Evolutionary conservation across 1,140 invertebrate genomes (phyloP), one percentile per base, ranked within the genome.

Genomic region (Pogonognathellus flavescens): DNA sequence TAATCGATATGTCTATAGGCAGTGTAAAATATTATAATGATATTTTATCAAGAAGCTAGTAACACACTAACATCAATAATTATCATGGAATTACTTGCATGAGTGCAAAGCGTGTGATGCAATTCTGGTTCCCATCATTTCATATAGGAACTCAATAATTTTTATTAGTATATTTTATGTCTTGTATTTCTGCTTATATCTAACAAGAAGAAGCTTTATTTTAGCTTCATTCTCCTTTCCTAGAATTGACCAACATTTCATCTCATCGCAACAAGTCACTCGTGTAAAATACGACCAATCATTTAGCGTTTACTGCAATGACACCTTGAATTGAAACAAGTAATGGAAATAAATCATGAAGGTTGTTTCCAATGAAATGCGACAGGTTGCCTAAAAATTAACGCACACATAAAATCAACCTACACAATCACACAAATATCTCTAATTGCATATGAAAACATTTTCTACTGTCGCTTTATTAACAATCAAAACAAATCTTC

Each of bases 281-380:
- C 25, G 22, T 8, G 14, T 5, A 31, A 20, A 66, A 25, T 20
- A 66, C 20, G 22, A 31, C 20, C 11, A 25, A 25, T 8, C 6
- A 25, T 66, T 25, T 9, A 7, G 22, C 11, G 53, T 25, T 25
- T 25, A 66, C 10, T 66, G 62, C 25, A 66, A 25, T 66, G 62
- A 66, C 62, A 66, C 62, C 62, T 66, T 66, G 62, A 66, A 66
- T 25, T 66, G 62, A 66, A 66, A 20, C 62, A 66, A 66, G 62
- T 25, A 41, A 41, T 41, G 31, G 31, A 41, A 1, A 66, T 14
- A 66, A 66, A 66, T 66, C 20, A 25, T 66, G 62, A 66, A 66
- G 62, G 62, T 14, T 66, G 13, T 14, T 66, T 66, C 62, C 10
- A 66, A 66, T 66, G 62, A 66, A 66, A 66, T 66, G 11, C 18